phyloP scores from a whole-genome alignment of 2,888 invertebrate genomes.

The Conomelus anceps region DNA sequence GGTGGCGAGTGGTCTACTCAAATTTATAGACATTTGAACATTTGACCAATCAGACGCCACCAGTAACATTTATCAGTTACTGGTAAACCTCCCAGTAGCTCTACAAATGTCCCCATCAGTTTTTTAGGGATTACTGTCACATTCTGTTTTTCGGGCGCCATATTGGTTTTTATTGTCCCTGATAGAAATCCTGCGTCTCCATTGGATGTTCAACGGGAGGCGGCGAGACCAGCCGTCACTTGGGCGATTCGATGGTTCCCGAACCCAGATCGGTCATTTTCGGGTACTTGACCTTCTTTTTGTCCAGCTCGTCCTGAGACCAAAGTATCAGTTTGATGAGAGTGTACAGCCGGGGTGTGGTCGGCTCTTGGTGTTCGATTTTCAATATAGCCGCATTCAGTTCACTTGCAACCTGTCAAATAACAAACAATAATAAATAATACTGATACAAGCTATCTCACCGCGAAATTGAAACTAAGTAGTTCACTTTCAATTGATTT shows the following conservation, averaged over 20 bases:
- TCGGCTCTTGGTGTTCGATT: slow-evolving; percentile 85
- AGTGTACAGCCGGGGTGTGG: slow-evolving; percentile 85
- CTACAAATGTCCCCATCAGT: no score
- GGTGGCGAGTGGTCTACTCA: no score
- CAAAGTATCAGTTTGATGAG: slow-evolving; percentile 87
- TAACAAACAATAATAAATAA: neutral
- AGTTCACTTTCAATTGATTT: no score
- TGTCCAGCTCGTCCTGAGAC: slow-evolving; percentile 93
- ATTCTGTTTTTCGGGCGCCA: no score
- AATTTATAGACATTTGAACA: no score
- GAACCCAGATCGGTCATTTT: slow-evolving; percentile 89
- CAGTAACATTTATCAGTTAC: no score
- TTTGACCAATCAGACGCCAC: no score
- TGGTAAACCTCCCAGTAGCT: no score
- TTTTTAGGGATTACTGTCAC: no score
- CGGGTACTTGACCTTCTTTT: slow-evolving; percentile 89
- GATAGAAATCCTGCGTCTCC: neutral
- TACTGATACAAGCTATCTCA: no score
- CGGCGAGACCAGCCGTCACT: slow-evolving; percentile 20
- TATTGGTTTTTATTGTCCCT: neutral
- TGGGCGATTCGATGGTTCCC: slow-evolving; percentile 55
- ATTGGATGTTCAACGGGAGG: neutral
- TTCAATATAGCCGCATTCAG: slow-evolving; percentile 95
- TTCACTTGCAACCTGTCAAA: slow-evolving; percentile 81
- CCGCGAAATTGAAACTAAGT: no score